Evolutionary conservation across 2,113 vertebrate genomes (phyloP), one percentile per base, ranked within the genome.

Genomic region (Astur gentilis): DNA sequence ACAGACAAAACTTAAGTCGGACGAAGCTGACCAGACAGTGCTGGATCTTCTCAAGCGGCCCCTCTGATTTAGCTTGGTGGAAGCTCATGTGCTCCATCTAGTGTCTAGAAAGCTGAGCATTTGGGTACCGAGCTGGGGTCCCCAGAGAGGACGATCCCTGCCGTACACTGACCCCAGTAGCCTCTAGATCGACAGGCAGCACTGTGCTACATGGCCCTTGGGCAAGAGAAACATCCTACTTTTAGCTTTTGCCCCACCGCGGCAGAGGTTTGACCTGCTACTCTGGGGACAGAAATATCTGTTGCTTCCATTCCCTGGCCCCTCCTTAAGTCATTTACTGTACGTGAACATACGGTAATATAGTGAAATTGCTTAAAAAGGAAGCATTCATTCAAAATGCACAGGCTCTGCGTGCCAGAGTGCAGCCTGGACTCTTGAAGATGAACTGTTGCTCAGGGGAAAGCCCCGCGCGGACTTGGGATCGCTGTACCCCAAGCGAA

Each of bases 71-170:
- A 4, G 61, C 36, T 42, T 31, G 42, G 16, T 66, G 73, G 82
- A 95, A 90, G 86, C 81, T 84, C 89, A 45, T 26, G 64, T 42
- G 75, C 83, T 92, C 97, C 95, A 90, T 89, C 95, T 94, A 82
- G 89, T 21, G 95, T 52, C 50, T 55, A 15, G 38, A 60, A 89
- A 38, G 67, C 29, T 16, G 49, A 90, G 79, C 10, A 2, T 34
- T 2, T 42, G 70, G 49, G 36, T 70, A 27, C 38, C 0, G 0
- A 38, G 38, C 29, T 25, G 8, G n/a, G 52, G 47, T 45, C 71
- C 38, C 49, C 72, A 16, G 38, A 10, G n/a, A 34, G 60, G 79
- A 45, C 0, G 0, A 34, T 62, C 23, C 54, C 26, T 21, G 58
- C 22, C 5, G 1, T 3, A 4, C 11, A 7, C 11, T 4, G 42